Evolutionary conservation across 2,888 invertebrate species (phyloP).

Genomic region (Ceratothoa steindachneri): DNA sequence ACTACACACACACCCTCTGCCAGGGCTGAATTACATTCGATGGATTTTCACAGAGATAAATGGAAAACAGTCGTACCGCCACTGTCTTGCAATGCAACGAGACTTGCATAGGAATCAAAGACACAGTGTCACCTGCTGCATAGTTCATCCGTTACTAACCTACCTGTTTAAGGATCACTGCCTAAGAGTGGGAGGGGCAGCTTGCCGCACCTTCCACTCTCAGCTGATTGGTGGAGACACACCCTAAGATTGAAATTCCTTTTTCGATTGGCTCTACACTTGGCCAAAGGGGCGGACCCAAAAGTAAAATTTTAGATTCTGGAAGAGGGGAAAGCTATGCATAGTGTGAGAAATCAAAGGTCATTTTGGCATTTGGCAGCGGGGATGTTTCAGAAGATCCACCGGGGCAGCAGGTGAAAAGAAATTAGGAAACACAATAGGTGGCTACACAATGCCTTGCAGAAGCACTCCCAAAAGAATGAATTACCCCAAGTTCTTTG

Average conservation of each 20-base stretch:
- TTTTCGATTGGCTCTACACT: conserved; percentile 2
- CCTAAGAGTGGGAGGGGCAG: conserved; percentile 7
- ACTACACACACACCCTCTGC: not conserved
- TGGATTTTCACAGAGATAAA: not conserved
- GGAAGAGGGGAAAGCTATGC: conserved; percentile 2
- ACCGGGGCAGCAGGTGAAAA: not conserved
- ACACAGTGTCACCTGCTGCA: conserved; percentile 6
- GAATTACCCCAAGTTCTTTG: no score
- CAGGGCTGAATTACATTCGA: not conserved
- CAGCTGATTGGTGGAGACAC: conserved; percentile 13
- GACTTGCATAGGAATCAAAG: not conserved
- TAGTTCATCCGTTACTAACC: conserved; percentile 11
- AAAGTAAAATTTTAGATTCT: not conserved
- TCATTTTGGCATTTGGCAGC: not conserved
- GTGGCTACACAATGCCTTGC: not conserved
- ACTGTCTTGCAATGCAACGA: not conserved
- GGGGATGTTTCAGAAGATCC: not conserved
- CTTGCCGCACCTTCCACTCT: conserved; percentile 5
- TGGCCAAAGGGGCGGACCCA: conserved; percentile 1
- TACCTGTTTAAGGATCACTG: conserved; percentile 2
- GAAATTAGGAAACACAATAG: not conserved
- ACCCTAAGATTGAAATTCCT: conserved; percentile 13
- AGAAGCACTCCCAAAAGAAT: no score
- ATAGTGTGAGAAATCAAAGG: not conserved
- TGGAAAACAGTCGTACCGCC: not conserved